Percentiles rank a stretch among this genome's conserved stretches.
These are phyloP conservation scores for Alosa alosa DNA, from an alignment of 2,113 vertebrate genomes.

Conservation along the genomic window DNA sequence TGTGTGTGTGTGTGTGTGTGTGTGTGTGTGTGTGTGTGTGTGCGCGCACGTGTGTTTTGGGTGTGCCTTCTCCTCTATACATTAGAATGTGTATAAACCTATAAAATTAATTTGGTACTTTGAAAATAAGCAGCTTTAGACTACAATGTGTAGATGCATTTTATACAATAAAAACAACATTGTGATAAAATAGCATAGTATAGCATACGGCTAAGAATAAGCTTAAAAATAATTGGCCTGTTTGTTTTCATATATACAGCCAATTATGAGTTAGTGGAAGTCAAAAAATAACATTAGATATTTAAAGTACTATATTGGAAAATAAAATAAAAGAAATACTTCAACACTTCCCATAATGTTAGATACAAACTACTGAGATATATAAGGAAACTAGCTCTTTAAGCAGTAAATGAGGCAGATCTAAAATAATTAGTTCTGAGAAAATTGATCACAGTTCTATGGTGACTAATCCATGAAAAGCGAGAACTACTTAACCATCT, in stretches of 20 bases:
- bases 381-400: background rate
- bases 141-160: background rate
- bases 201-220: background rate
- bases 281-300: background rate
- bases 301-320: background rate
- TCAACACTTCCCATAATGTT: background rate
- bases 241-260: background rate
- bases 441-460: background rate
- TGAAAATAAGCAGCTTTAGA: background rate
- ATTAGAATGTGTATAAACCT: background rate
- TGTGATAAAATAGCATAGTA: background rate
- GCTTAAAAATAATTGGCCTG: background rate
- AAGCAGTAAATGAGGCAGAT: background rate
- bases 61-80: background rate
- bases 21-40: slow-evolving; percentile 12
- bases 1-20: background rate
- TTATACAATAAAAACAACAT: background rate
- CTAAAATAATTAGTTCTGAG: background rate
- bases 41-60: background rate
- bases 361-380: background rate
- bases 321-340: background rate
- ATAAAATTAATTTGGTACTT: background rate
- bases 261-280: background rate
- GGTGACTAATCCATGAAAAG: background rate
- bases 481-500: background rate